These are phyloP conservation scores for Sphenopsis melanotis DNA, from an alignment of 2,797 vertebrate genomes.

Conservation along the genomic window DNA sequence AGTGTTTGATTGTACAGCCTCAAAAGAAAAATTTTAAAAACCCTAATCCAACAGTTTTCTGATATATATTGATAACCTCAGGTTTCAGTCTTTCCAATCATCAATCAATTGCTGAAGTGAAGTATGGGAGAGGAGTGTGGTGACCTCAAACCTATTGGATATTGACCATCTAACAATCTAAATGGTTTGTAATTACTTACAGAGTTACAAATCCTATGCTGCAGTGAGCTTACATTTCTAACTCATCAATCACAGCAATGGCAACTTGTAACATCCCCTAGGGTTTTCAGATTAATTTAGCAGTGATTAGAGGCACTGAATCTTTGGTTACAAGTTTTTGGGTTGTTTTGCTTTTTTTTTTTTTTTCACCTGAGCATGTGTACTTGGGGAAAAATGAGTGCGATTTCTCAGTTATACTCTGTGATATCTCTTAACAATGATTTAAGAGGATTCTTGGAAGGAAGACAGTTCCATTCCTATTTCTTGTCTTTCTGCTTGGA, in stretches of 20 bases:
- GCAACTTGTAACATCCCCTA: not conserved
- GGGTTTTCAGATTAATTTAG: not conserved
- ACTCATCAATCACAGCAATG: not conserved
- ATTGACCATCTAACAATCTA: not conserved
- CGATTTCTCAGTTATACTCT: not conserved
- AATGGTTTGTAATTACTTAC: not conserved
- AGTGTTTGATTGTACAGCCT: not conserved
- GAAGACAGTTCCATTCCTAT: not conserved
- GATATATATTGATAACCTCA: not conserved
- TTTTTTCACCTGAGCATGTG: not conserved
- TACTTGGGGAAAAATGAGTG: not conserved
- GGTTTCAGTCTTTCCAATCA: not conserved
- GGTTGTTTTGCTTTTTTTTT: not conserved
- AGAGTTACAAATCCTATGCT: not conserved
- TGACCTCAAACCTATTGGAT: not conserved
- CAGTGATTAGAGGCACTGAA: not conserved
- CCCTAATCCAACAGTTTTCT: not conserved
- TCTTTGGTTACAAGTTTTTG: not conserved
- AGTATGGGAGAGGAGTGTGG: not conserved
- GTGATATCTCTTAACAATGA: not conserved
- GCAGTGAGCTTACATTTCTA: not conserved
- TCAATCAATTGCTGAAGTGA: not conserved
- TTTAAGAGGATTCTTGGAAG: not conserved
- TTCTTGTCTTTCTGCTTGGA: not conserved
- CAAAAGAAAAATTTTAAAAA: not conserved